Conservation (phyloP, 2,797 vertebrate genomes). For the Sebastes vulpes region DNA sequence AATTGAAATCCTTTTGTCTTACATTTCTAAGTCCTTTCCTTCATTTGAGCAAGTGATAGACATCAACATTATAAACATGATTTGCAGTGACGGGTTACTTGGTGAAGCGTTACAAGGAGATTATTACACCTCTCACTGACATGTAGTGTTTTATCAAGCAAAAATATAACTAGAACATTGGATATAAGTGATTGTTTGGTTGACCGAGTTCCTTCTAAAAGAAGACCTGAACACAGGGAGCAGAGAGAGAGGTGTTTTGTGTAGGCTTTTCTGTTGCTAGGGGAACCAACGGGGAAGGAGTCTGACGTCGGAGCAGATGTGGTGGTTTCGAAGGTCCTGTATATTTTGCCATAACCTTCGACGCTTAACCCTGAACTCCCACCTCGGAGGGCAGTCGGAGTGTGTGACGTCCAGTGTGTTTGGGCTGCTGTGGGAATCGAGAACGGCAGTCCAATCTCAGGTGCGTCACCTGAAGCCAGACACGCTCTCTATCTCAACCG, state of each 20-base stretch:
- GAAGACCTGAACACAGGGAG: conserved; percentile 23
- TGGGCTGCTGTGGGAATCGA: conserved; percentile 40
- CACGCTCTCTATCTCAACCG: conserved; percentile 38
- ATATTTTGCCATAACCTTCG: conserved; percentile 18
- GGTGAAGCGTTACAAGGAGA: not conserved
- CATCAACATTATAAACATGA: not conserved
- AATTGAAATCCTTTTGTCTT: not conserved
- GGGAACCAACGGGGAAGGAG: conserved; percentile 52
- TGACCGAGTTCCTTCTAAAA: conserved; percentile 25
- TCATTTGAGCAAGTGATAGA: not conserved
- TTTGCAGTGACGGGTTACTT: not conserved
- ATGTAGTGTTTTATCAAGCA: not conserved
- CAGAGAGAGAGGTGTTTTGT: conserved; percentile 29
- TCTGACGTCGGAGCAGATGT: conserved; percentile 29
- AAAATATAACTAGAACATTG: conserved; percentile 1
- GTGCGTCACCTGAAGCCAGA: conserved; percentile 52
- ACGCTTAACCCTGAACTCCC: conserved; percentile 7
- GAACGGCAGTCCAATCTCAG: conserved; percentile 72
- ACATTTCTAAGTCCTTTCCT: not conserved
- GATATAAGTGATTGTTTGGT: conserved; percentile 22
- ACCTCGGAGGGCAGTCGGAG: not conserved
- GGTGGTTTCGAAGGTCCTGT: conserved; percentile 13
- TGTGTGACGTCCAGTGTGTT: not conserved
- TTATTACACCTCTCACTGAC: not conserved
- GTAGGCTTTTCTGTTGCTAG: conserved; percentile 61